Evolutionary conservation across 2,888 invertebrate genomes (phyloP).

Genomic region (Cheiracanthium punctorium): DNA sequence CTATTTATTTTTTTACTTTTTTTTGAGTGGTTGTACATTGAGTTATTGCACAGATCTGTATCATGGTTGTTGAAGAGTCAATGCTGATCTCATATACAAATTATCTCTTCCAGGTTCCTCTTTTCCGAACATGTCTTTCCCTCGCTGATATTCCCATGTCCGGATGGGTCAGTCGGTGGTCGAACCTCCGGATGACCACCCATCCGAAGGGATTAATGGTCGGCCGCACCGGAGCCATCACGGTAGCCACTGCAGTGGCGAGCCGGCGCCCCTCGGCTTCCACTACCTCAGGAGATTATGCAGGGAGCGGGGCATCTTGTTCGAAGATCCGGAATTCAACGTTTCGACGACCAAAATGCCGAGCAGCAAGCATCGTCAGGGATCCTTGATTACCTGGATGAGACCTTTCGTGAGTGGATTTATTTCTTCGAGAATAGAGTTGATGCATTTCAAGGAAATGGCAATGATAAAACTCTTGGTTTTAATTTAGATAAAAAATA

Average conservation of each 20-base stretch:
- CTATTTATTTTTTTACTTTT: too few species aligned
- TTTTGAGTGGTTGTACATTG: too few species aligned
- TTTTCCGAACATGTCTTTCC: slow-evolving; percentile 2
- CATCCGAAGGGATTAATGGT: slow-evolving; percentile 21
- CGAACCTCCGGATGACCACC: slow-evolving; percentile 49
- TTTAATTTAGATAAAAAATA: too few species aligned
- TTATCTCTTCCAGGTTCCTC: not conserved
- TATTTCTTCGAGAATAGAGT: too few species aligned
- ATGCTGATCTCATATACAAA: too few species aligned
- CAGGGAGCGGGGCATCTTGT: slow-evolving; percentile 80
- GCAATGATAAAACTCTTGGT: too few species aligned
- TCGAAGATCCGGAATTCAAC: slow-evolving; percentile 82
- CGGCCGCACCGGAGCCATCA: slow-evolving; percentile 29
- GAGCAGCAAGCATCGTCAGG: slow-evolving; percentile 79
- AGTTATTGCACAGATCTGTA: too few species aligned
- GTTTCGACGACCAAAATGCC: slow-evolving; percentile 79
- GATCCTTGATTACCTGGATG: slow-evolving; percentile 81
- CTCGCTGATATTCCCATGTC: not conserved
- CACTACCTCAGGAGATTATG: slow-evolving; percentile 79
- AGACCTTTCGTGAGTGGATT: slow-evolving; percentile 82
- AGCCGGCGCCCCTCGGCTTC: slow-evolving; percentile 74
- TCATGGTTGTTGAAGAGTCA: too few species aligned
- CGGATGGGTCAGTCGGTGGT: slow-evolving; percentile 62
- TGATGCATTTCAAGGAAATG: too few species aligned
- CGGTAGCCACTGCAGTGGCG: slow-evolving; percentile 24